Conservation (phyloP, 2,113 vertebrate genomes). For the Sorex fumeus region DNA sequence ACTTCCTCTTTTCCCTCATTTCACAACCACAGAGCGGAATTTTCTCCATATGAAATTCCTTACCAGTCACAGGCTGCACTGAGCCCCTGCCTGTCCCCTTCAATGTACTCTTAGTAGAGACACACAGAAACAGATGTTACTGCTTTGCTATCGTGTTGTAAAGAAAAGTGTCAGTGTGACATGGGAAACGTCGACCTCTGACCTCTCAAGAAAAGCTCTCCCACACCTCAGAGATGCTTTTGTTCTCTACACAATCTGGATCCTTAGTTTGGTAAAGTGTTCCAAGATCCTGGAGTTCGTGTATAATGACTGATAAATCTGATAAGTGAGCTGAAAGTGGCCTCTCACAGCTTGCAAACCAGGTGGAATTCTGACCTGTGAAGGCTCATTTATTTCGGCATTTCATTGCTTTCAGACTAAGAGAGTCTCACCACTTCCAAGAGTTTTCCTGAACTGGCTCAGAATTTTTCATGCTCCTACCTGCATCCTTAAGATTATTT, state of each 20-base stretch:
- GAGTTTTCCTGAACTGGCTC: neutral
- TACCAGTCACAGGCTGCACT: conserved; percentile 55
- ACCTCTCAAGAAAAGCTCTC: conserved; percentile 42
- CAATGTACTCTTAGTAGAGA: conserved; percentile 20
- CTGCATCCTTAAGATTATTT: neutral
- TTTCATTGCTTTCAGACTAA: neutral
- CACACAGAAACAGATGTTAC: conserved; percentile 74
- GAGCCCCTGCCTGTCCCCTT: conserved; percentile 47
- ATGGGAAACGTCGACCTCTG: neutral
- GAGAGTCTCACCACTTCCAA: neutral
- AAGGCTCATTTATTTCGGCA: neutral
- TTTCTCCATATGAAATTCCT: conserved; percentile 81
- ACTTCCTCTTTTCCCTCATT: conserved; percentile 82
- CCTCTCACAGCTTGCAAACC: neutral
- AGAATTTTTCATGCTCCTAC: neutral
- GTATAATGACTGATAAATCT: conserved; percentile 33
- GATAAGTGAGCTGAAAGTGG: neutral
- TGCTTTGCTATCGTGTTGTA: conserved; percentile 50
- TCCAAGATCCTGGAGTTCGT: neutral
- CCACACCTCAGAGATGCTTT: conserved; percentile 52
- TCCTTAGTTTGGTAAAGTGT: conserved; percentile 38
- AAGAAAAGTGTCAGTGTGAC: conserved; percentile 65
- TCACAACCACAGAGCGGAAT: conserved; percentile 82
- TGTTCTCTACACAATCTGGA: conserved; percentile 46
- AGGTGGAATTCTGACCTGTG: neutral